Evolutionary conservation across 2,797 vertebrate genomes (phyloP), one percentile per base, ranked within the genome.

Genomic region (Calcarius lapponicus): DNA sequence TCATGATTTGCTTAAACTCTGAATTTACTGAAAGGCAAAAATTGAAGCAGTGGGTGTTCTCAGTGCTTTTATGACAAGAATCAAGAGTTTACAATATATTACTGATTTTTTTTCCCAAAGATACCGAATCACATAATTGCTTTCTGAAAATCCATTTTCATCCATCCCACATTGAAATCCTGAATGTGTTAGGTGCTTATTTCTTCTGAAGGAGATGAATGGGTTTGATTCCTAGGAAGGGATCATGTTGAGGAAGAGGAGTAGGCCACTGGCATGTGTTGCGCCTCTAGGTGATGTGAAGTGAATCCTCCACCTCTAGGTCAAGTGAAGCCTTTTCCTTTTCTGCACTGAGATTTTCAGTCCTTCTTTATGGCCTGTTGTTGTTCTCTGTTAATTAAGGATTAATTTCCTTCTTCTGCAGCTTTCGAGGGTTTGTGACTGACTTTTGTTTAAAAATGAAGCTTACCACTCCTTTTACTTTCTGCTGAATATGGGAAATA

Each of bases 271-370:
- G 12, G 19, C 18, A 3, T 12, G 5, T 9, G 10, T 19, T 34
- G 17, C 54, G 9, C 21, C 9, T 40, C 34, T 38, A 21, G 21
- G 17, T 67, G 58, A 31, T 38, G 16, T 7, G 24, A 64, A 31
- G 57, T 1, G 0, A 5, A 32, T 16, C 4, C 36, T 36, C 9
- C 36, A 36, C 36, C 36, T 36, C 36, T 36, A 36, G 36, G 9
- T 36, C 8, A 36, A 36, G 36, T 36, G 0, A 6, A 31, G 12
- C 6, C 36, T 86, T 85, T 74, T 79, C 53, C 6, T 85, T 56
- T 42, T n/a, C 34, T 80, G 24, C 22, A 4, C 10, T n/a, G 61
- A 36, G 3, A 34, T n/a, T 64, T 71, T 67, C 43, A 24, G 14
- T 60, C 42, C 19, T 85, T 12, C 12, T 65, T 70, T 81, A 29